Base-by-base conservation (phyloP, 1,140 invertebrate genomes). In the Neodiprion lecontei region DNA sequence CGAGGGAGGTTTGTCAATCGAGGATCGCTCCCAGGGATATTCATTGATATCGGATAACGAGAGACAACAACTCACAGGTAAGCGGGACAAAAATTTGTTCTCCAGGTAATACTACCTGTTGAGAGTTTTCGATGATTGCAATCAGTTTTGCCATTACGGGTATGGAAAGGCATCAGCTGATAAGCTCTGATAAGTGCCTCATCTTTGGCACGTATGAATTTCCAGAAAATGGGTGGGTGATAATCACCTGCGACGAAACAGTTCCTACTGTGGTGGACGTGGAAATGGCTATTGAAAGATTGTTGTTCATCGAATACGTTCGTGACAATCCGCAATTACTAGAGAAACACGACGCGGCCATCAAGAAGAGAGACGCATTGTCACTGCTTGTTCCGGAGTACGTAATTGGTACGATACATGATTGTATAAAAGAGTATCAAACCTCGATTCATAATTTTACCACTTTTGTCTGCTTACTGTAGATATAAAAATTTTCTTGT, bases 201-300 rank as follows among this genome's bases (percentile, higher is more conserved):
- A 61, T 61, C 53, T 61, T 17, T 61, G 53, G 9, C 53, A 61
- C 53, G 53, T 17, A 69, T 69, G 12, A 14, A 14, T 69, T 17
- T 69, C 21, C 21, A 47, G 78, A 70, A 49, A 67, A 83, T 12
- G 79, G 75, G n/a, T 88, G 87, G 87, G 77, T 75, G 9, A 76
- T 87, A 17, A 80, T 88, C 69, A 72, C 72, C 0, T 74, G 73
- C 40, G 76, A 82, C 8, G 83, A 86, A 47, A 74, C 69, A 53
- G 73, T 81, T 68, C 84, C 83, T 3, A 79, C 70, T 53, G 40
- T 65, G 23, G 74, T 85, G 8, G 89, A 89, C 68, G 89, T 90
- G 17, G 83, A 86, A 10, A 83, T 90, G 82, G 83, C 86, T 9
- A 80, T 88, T 48, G 89, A 90, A 74, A 84, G 86, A 72, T 72